These are phyloP conservation scores for Aradophagus sp. DNA, from an alignment of 1,140 invertebrate genomes.

Conservation along the genomic window DNA sequence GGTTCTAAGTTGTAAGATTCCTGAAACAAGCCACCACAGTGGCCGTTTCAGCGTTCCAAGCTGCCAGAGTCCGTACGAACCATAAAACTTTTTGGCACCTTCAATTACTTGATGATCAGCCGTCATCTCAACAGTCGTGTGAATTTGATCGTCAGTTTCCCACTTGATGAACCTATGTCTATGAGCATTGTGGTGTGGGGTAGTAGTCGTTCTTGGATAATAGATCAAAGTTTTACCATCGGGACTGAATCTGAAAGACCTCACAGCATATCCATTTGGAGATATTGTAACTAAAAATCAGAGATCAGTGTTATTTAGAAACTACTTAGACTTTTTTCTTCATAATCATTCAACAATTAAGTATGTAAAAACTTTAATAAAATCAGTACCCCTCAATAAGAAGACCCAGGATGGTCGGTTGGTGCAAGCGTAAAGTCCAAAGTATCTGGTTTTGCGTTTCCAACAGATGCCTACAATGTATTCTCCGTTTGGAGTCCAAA, in stretches of 20 bases:
- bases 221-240: conserved; percentile 79
- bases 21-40: too few species aligned
- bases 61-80: conserved; percentile 79
- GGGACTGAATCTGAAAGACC: conserved; percentile 78
- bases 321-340: too few species aligned
- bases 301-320: conserved; percentile 2
- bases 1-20: too few species aligned
- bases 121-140: conserved; percentile 77
- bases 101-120: conserved; percentile 69
- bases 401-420: conserved; percentile 85
- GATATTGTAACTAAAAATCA: conserved; percentile 74
- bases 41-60: too few species aligned
- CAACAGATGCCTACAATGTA: conserved; percentile 86
- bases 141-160: conserved; percentile 65
- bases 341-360: too few species aligned
- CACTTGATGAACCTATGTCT: conserved; percentile 75
- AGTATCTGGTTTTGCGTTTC: conserved; percentile 81
- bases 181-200: conserved; percentile 80
- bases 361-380: conserved; percentile 69
- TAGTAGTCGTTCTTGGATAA: conserved; percentile 77
- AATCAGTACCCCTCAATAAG: conserved; percentile 76
- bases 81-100: conserved; percentile 77
- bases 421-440: conserved; percentile 88
- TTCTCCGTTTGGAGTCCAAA: conserved; percentile 81
- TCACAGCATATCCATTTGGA: conserved; percentile 74